Conservation (phyloP, 2,888 invertebrate species). For the Sesia apiformis region DNA sequence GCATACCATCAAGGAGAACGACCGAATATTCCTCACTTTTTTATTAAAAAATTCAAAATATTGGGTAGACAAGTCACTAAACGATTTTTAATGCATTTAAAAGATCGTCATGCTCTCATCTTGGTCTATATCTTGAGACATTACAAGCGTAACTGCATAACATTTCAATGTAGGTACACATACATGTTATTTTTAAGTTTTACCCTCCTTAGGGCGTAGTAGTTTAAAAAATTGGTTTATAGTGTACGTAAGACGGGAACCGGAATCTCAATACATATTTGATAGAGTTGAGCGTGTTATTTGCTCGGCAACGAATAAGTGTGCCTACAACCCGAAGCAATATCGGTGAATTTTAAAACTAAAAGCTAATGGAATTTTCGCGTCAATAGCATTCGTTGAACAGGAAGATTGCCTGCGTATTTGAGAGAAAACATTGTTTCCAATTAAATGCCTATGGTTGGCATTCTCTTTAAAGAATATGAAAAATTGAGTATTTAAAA, state of each 20-base stretch:
- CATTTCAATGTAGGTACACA: too few species aligned
- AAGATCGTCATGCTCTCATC: too few species aligned
- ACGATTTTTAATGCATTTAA: too few species aligned
- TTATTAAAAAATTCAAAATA: too few species aligned
- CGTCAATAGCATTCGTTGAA: conserved; percentile 35
- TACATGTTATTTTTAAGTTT: background rate
- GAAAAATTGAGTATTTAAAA: too few species aligned
- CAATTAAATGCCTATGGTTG: background rate
- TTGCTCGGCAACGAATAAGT: conserved; percentile 27
- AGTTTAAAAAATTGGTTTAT: conserved; percentile 35
- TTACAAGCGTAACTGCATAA: too few species aligned
- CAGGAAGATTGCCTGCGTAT: background rate
- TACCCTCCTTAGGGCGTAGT: background rate
- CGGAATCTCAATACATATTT: conserved; percentile 58
- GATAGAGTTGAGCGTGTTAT: conserved; percentile 40
- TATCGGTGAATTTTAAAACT: conserved; percentile 33
- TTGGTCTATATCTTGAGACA: too few species aligned
- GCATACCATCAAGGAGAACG: too few species aligned
- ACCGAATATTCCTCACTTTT: too few species aligned
- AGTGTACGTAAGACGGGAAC: conserved; percentile 32
- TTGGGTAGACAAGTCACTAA: too few species aligned
- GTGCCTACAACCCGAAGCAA: conserved; percentile 18
- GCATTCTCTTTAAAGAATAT: background rate
- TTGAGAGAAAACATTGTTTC: background rate
- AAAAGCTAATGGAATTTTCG: conserved; percentile 45